Evolutionary conservation across 1,140 invertebrate genomes (phyloP), one percentile per base, ranked within the genome.

Genomic region (Caenorhabditis inopinata): DNA sequence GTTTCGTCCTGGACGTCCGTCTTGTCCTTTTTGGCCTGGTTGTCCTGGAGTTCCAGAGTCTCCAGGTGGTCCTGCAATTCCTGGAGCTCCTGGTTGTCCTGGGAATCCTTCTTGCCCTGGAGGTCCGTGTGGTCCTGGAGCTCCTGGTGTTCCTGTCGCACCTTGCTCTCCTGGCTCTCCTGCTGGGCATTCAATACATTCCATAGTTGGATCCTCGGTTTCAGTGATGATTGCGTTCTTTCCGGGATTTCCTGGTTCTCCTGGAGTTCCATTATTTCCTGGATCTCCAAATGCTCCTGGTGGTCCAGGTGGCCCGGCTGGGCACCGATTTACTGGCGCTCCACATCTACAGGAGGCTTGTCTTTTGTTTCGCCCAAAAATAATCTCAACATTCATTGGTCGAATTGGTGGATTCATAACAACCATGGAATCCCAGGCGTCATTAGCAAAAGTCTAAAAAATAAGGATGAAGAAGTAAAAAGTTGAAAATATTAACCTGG

Each of bases 291-390:
- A 48, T 14, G 45, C 35, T 38, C 82, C 76, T 16, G 76, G 82
- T 35, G 76, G 74, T 35, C 82, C 82, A 27, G 82, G 81, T 45
- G 82, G 82, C n/a, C 82, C 82, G 18, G 58, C 75, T 32, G 82
- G 82, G 27, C 82, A 83, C 29, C 53, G 51, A 32, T 12, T 68
- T 14, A 81, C 45, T 25, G 76, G 51, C 29, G 73, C 27, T 32
- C 58, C 74, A 51, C 82, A 83, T 25, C 47, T 76, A 53, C 82
- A 83, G 0, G 32, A 45, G n/a, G 74, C 74, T 32, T 42, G 46
- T 53, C 82, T 74, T 80, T 83, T 83, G 74, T 83, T 83, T 23
- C 82, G 83, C 16, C 47, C 47, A n/a, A 74, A 38, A 35, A 74
- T 51, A 14, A 32, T 42, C 0, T 32, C 32, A 21, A 62, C 23